phyloP scores from a whole-genome alignment of 2,888 invertebrate genomes.

The Oasisia sp. region DNA sequence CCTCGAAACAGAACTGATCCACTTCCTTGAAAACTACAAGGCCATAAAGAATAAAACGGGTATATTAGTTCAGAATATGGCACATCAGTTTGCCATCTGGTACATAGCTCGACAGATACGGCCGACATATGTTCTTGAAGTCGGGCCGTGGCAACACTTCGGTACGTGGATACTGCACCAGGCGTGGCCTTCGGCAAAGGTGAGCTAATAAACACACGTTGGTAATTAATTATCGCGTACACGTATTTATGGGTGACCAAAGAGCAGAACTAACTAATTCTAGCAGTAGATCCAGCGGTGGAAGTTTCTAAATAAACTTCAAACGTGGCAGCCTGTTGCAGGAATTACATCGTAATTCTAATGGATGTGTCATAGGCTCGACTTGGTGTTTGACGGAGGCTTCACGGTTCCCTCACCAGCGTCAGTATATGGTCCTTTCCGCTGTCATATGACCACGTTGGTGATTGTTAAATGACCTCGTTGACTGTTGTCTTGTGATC shows the following conservation, averaged over 20 bases:
- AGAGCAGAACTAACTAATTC: not conserved
- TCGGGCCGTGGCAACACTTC: not conserved
- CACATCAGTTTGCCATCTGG: not conserved
- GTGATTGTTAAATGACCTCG: too few species aligned
- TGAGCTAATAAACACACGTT: not conserved
- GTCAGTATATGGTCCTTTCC: too few species aligned
- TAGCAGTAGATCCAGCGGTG: too few species aligned
- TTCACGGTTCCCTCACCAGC: too few species aligned
- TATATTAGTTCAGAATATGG: not conserved
- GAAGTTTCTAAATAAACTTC: too few species aligned
- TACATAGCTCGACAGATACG: not conserved
- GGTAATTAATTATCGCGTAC: not conserved
- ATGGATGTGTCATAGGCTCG: too few species aligned
- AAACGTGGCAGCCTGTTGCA: too few species aligned
- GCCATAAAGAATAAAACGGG: not conserved
- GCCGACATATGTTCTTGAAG: not conserved
- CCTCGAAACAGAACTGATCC: not conserved
- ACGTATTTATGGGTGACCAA: not conserved
- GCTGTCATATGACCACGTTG: too few species aligned
- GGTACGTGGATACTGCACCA: not conserved
- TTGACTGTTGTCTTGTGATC: too few species aligned
- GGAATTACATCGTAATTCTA: too few species aligned
- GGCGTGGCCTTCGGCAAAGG: not conserved
- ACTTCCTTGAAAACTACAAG: not conserved
- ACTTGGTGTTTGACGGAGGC: too few species aligned